Evolutionary conservation across 2,888 invertebrate species (phyloP), one percentile per base, ranked within the genome.

Genomic region (Punctoribates punctum): DNA sequence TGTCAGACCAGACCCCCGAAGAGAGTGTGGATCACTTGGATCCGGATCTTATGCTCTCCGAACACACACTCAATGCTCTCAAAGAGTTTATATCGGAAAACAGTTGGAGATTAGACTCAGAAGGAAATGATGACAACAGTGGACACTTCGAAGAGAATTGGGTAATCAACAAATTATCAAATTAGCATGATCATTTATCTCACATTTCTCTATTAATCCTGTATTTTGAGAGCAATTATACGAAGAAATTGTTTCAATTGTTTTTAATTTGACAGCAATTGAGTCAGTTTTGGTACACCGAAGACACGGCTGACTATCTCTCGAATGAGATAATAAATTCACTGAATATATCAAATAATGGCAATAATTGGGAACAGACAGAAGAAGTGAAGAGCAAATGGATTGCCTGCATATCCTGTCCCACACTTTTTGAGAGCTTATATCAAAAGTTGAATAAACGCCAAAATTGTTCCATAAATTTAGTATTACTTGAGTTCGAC

Each of bases 261-360:
- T 1, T 60, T 11, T 13, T 60, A 13, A 27, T 73, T 70, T 73
- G 11, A 11, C 84, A 94, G 96, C 94, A 97, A 93, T 85, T 97
- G 57, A 96, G 96, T 82, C 97, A 97, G 85, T 97, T 98, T 86
- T 98, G 97, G 97, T 98, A 98, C 82, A 90, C 91, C 82, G 90
- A 92, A 57, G 83, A 86, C 3, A 97, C 97, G 0, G 90, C 92
- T 60, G 85, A 88, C 38, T 84, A 84, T 0, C 84, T 97, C n/a
- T 89, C 90, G 0, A 86, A 87, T 80, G 90, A 91, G 77, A 89
- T 89, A 9, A 82, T 89, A 67, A 84, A 86, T 78, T 83, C 57
- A 42, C 25, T 85, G 5, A 85, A 89, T 20, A 85, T 85, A 11
- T 81, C 84, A 11, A 84, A 85, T 54, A 89, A 42, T 42, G 29